Percentiles rank a stretch among this genome's conserved stretches.
These are phyloP conservation scores for Metaphire vulgaris DNA, from an alignment of 1,140 invertebrate species.

Conservation along the genomic window DNA sequence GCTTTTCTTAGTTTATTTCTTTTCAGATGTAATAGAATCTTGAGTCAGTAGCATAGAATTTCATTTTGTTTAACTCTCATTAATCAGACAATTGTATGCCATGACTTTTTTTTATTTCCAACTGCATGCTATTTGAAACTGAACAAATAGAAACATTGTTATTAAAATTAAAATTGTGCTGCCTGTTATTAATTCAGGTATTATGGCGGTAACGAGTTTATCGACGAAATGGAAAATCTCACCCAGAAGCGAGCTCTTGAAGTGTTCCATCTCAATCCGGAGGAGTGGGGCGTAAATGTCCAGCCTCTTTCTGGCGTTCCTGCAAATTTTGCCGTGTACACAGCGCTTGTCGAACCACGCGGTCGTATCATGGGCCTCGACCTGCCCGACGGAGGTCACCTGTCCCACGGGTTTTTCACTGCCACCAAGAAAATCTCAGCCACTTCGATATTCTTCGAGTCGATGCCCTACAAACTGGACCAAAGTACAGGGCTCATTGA, in stretches of 20 bases:
- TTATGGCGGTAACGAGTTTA: slow-evolving; percentile 95
- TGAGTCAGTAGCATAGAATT: too few species aligned
- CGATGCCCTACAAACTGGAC: slow-evolving; percentile 93
- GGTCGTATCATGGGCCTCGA: slow-evolving; percentile 91
- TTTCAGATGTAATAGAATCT: too few species aligned
- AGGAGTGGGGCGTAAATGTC: slow-evolving; percentile 95
- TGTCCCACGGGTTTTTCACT: slow-evolving; percentile 88
- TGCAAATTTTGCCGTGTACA: slow-evolving; percentile 86
- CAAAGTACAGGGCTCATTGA: slow-evolving; percentile 82
- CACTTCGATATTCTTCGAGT: slow-evolving; percentile 96
- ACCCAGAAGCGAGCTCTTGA: slow-evolving; percentile 80
- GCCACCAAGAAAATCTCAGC: slow-evolving; percentile 87
- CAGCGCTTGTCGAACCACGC: slow-evolving; percentile 68
- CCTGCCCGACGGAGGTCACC: slow-evolving; percentile 90
- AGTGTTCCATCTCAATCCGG: slow-evolving; percentile 71
- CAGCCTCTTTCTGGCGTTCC: slow-evolving; percentile 95
- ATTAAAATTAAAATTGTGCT: too few species aligned
- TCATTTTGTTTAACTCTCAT: too few species aligned
- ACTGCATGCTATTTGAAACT: too few species aligned
- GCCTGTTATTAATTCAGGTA: slow-evolving; percentile 65
- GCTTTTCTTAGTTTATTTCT: background rate
- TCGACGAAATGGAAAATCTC: slow-evolving; percentile 86
- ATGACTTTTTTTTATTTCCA: too few species aligned
- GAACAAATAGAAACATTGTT: too few species aligned
- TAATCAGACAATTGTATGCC: too few species aligned